Conservation (phyloP, 2,113 vertebrate species). For the Theristicus caerulescens region DNA sequence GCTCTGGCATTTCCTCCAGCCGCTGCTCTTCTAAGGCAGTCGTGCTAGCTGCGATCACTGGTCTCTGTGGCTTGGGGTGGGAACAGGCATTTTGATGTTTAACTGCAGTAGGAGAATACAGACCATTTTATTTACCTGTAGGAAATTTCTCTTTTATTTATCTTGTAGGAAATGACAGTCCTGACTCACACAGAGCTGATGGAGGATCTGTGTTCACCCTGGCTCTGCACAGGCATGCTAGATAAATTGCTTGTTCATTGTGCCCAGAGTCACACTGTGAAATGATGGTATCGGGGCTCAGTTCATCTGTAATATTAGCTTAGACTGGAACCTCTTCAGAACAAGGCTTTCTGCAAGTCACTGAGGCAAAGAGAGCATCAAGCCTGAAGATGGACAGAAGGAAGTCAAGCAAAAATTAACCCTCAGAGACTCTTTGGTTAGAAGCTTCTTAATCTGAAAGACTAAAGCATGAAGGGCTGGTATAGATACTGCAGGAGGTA, state of each 20-base stretch:
- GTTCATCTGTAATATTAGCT: neutral
- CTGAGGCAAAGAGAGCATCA: neutral
- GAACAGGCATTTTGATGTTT: neutral
- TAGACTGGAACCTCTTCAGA: neutral
- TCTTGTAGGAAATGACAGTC: neutral
- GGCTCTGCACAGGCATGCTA: neutral
- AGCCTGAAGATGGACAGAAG: neutral
- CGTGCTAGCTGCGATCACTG: neutral
- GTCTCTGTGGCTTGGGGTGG: neutral
- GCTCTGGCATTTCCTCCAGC: neutral
- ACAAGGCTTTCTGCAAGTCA: neutral
- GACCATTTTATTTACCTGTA: neutral
- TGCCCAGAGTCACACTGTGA: neutral
- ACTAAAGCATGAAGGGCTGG: neutral
- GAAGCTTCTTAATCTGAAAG: neutral
- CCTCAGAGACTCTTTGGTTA: neutral
- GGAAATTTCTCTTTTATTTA: neutral
- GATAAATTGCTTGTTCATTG: neutral
- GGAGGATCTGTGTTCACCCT: neutral
- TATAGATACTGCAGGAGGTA: neutral
- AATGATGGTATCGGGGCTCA: neutral
- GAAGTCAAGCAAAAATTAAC: neutral
- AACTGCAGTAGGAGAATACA: neutral
- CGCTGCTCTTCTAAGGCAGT: neutral
- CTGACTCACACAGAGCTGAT: neutral